These are phyloP conservation scores for Nephrotoma guestfalica DNA, from an alignment of 2,888 invertebrate species.

Conservation along the genomic window DNA sequence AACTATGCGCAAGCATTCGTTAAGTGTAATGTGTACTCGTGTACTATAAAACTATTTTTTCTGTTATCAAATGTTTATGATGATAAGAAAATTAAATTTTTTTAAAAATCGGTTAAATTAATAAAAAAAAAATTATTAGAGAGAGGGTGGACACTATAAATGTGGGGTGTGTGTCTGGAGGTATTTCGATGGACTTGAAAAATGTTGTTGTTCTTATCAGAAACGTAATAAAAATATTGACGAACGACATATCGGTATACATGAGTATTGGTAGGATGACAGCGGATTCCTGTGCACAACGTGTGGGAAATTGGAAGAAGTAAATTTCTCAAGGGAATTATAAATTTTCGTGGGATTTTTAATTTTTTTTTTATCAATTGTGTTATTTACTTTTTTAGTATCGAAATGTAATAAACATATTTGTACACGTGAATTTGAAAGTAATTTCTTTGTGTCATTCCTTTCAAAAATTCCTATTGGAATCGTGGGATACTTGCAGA, in stretches of 20 bases:
- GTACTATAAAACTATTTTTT: neutral
- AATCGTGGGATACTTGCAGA: neutral
- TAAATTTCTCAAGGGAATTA: neutral
- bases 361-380: neutral
- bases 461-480: neutral
- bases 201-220: neutral
- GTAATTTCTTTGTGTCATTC: neutral
- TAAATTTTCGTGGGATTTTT: neutral
- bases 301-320: neutral
- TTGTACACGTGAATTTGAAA: neutral
- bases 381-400: neutral
- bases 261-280: neutral
- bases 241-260: neutral
- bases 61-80: neutral
- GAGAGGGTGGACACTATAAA: neutral
- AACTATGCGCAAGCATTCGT: neutral
- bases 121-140: neutral
- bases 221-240: neutral
- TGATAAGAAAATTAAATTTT: neutral
- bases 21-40: neutral
- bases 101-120: neutral
- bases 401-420: neutral
- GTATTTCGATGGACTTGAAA: neutral
- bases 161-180: neutral
- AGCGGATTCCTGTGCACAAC: neutral